Percentiles rank a stretch among this genome's conserved stretches.
phyloP scores from a whole-genome alignment of 2,797 vertebrate species.

The Chelonia mydas region DNA sequence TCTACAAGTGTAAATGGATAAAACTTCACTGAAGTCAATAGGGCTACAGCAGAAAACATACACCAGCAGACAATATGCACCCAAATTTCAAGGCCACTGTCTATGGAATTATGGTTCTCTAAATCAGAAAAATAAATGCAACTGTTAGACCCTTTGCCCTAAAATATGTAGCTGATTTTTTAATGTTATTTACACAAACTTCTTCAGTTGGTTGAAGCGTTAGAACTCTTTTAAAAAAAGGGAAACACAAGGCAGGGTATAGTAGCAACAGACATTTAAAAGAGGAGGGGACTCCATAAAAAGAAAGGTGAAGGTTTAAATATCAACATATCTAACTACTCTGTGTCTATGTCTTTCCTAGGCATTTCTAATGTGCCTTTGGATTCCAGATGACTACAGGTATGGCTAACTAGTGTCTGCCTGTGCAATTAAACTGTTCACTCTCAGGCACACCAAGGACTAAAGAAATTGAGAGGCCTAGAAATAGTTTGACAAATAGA shows the following conservation, averaged over 20 bases:
- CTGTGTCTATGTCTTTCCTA: not conserved
- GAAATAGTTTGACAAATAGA: not conserved
- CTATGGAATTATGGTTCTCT: not conserved
- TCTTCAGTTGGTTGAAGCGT: not conserved
- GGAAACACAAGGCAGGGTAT: too few species aligned
- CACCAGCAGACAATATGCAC: not conserved
- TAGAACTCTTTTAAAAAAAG: not conserved
- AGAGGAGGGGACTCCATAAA: not conserved
- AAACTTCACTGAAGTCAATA: not conserved
- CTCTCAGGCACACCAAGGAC: rapidly evolving
- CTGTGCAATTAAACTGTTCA: not conserved
- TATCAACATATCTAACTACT: not conserved
- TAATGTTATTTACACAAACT: not conserved
- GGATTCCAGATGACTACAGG: not conserved
- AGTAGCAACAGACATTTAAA: too few species aligned
- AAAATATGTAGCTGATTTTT: not conserved
- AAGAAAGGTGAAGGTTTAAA: not conserved
- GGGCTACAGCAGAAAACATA: not conserved
- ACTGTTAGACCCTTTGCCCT: not conserved
- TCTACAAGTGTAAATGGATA: not conserved
- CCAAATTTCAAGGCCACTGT: not conserved
- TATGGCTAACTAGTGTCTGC: not conserved
- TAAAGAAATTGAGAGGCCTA: not conserved
- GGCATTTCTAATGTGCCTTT: not conserved
- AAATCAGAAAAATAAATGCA: not conserved